A percentile compares a stretch with the other conserved stretches of the same genome.
Conservation (phyloP, 2,888 invertebrate species). For the Acanthosepion pharaonis region DNA sequence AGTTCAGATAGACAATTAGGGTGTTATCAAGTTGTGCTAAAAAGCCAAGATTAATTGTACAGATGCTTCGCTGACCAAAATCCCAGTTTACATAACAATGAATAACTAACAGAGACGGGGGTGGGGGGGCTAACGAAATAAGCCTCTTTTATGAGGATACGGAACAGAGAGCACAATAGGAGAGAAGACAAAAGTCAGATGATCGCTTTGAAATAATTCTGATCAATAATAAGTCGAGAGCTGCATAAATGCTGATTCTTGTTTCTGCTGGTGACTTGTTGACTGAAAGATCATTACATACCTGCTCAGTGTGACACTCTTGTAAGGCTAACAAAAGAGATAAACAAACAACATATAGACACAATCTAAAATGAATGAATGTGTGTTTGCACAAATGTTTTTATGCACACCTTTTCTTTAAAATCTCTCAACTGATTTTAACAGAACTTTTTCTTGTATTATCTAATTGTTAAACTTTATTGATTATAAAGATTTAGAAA, state of each 20-base stretch:
- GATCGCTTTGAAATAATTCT: neutral
- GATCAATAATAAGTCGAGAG: neutral
- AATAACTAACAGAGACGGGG: neutral
- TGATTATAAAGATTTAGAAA: neutral
- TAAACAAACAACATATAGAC: neutral
- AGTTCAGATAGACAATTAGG: conserved; percentile 24
- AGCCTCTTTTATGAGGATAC: neutral
- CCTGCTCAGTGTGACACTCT: neutral
- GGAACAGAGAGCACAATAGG: neutral
- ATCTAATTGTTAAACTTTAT: conserved; percentile 4
- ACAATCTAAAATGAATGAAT: neutral
- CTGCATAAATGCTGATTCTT: neutral
- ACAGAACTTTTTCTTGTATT: neutral
- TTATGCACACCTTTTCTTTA: neutral
- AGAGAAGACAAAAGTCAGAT: conserved; percentile 33
- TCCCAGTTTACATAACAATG: conserved; percentile 17
- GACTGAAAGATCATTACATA: conserved; percentile 17
- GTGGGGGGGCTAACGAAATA: neutral
- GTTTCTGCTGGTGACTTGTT: neutral
- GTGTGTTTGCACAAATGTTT: neutral
- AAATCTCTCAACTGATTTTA: neutral
- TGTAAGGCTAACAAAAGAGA: neutral
- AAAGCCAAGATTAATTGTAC: neutral
- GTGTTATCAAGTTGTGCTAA: neutral
- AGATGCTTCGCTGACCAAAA: neutral